Evolutionary conservation across 2,113 vertebrate genomes (phyloP).

Genomic region (Bos javanicus): DNA sequence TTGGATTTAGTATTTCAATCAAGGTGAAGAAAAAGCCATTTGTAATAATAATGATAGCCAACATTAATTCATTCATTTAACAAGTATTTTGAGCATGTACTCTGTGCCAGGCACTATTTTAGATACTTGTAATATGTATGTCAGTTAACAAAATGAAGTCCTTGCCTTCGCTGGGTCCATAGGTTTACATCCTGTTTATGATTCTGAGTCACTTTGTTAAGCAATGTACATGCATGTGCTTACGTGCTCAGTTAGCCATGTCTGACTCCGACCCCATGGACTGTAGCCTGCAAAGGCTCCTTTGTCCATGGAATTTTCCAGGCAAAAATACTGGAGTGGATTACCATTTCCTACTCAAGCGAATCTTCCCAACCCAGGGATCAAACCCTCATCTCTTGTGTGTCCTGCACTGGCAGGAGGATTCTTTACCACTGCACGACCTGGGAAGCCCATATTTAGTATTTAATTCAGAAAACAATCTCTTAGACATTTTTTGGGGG

Average conservation of each 20-base stretch:
- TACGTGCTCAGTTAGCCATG: not conserved
- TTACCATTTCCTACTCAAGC: not conserved
- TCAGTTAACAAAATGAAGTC: not conserved
- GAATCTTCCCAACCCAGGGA: not conserved
- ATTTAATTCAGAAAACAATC: not conserved
- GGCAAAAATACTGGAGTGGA: not conserved
- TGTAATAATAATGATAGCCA: not conserved
- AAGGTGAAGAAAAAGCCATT: not conserved
- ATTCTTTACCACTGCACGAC: not conserved
- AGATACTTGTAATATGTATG: not conserved
- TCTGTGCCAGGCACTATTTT: not conserved
- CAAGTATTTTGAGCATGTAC: not conserved
- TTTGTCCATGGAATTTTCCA: not conserved
- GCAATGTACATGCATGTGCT: not conserved
- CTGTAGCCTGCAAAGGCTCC: not conserved
- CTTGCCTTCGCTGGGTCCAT: not conserved
- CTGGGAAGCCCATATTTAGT: not conserved
- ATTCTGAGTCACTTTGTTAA: not conserved
- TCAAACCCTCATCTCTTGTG: not conserved
- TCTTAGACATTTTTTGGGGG: not conserved
- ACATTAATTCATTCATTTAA: not conserved
- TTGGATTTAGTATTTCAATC: not conserved
- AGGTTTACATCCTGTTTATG: not conserved
- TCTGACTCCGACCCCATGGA: not conserved
- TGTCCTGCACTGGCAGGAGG: not conserved